Evolutionary conservation across 2,888 invertebrate genomes (phyloP).

Genomic region (Anagyrus pseudococci): DNA sequence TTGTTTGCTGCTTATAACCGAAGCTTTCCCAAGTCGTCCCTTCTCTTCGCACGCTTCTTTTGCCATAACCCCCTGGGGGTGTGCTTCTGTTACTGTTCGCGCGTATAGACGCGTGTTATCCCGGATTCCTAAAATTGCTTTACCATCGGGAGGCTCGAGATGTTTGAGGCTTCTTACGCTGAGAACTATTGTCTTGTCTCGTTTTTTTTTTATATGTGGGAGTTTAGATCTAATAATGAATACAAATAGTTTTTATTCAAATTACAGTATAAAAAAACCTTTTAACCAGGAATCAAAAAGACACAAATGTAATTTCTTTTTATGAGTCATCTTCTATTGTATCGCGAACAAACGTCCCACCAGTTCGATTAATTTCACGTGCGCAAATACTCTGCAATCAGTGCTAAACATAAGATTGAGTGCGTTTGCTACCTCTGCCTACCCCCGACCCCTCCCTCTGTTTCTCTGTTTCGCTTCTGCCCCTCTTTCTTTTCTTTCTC

Average conservation of each 20-base stretch:
- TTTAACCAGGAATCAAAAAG: not conserved
- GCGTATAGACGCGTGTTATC: not conserved
- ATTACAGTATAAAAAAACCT: not conserved
- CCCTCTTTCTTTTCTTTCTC: slow-evolving; percentile 8
- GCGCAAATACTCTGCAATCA: slow-evolving; percentile 3
- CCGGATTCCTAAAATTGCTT: slow-evolving; percentile 20
- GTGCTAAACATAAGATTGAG: slow-evolving; percentile 24
- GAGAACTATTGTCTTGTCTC: not conserved
- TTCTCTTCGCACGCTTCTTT: not conserved
- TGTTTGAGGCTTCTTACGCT: not conserved
- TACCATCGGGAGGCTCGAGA: not conserved
- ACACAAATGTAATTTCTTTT: too few relatives aligned
- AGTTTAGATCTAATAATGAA: not conserved
- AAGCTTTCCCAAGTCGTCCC: too few relatives aligned
- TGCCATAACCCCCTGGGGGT: not conserved
- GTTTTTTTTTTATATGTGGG: not conserved
- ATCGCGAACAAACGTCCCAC: slow-evolving; percentile 40
- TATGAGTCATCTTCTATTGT: too few relatives aligned
- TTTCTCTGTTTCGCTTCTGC: slow-evolving; percentile 23
- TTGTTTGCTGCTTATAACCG: slow-evolving; percentile 27
- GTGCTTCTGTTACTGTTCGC: not conserved
- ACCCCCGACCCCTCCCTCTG: slow-evolving; percentile 16
- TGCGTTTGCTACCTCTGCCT: too few relatives aligned
- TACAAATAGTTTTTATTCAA: not conserved
- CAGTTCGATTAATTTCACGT: not conserved